phyloP scores from a whole-genome alignment of 2,113 vertebrate species.

The Cynoglossus semilaevis region DNA sequence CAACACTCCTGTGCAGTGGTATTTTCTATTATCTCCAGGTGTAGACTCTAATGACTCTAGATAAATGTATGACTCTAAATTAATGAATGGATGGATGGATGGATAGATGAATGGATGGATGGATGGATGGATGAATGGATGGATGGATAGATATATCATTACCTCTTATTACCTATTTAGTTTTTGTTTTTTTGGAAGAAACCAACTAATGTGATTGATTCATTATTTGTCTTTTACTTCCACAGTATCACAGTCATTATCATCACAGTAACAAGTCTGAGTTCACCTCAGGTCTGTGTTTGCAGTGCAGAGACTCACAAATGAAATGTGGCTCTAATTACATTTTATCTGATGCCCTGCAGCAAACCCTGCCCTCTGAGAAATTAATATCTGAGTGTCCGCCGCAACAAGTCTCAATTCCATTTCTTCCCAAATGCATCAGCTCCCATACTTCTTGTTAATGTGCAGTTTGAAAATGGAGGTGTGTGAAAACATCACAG shows the following conservation, averaged over 20 bases:
- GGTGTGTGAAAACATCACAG: slow-evolving; percentile 36
- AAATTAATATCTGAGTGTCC: slow-evolving; percentile 70
- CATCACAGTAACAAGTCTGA: slow-evolving; percentile 42
- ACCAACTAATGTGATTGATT: slow-evolving; percentile 49
- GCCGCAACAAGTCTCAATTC: slow-evolving; percentile 56
- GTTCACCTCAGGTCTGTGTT: slow-evolving; percentile 51
- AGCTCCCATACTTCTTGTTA: slow-evolving; percentile 53
- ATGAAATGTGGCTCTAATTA: slow-evolving; percentile 73
- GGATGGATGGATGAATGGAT: no score
- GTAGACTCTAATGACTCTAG: no score
- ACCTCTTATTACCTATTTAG: no score
- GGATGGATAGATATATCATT: no score
- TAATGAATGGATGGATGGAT: no score
- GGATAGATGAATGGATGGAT: no score
- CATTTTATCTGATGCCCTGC: slow-evolving; percentile 70
- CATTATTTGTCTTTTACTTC: slow-evolving; percentile 39
- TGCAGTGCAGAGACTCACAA: slow-evolving; percentile 48
- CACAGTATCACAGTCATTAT: slow-evolving; percentile 46
- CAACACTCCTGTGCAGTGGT: no score
- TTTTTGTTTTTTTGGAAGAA: no score
- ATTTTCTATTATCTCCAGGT: no score
- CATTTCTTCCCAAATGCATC: slow-evolving; percentile 58
- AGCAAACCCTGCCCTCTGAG: slow-evolving; percentile 58
- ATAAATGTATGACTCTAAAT: no score
- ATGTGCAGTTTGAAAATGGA: slow-evolving; percentile 38